Conservation (phyloP, 2,888 invertebrate genomes). For the Melikaiella ostensackeni region DNA sequence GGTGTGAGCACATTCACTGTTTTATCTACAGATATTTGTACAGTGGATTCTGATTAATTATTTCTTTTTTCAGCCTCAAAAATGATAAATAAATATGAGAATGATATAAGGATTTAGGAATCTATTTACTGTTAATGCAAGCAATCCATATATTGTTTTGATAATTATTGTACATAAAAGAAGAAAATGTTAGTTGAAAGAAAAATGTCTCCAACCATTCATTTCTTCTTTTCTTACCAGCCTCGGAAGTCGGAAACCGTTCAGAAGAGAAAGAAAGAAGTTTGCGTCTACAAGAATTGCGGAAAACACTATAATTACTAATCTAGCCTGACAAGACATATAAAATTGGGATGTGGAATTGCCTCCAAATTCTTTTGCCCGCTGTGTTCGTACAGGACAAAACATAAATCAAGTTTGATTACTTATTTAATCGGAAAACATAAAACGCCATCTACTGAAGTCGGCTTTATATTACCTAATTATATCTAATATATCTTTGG, state of each 20-base stretch:
- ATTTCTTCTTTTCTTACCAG: constrained; percentile 24
- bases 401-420: constrained; percentile 70
- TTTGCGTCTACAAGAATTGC: constrained; percentile 73
- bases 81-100: too few relatives aligned
- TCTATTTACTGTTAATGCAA: too few relatives aligned
- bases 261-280: not conserved
- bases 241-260: not conserved
- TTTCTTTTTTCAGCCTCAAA: not conserved
- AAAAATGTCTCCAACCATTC: constrained; percentile 3
- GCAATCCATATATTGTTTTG: not conserved
- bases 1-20: too few relatives aligned
- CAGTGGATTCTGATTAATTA: too few relatives aligned
- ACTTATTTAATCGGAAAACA: constrained; percentile 73
- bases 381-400: constrained; percentile 69
- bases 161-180: not conserved
- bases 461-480: not conserved
- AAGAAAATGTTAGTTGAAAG: not conserved
- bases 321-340: constrained; percentile 73
- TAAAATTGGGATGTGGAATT: constrained; percentile 62
- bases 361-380: constrained; percentile 41
- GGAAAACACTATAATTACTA: constrained; percentile 77
- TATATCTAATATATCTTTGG: not conserved
- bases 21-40: not conserved
- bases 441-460: constrained; percentile 59
- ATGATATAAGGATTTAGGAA: too few relatives aligned